phyloP scores from a whole-genome alignment of 1,140 invertebrate genomes.

The Drosophila carrolli region DNA sequence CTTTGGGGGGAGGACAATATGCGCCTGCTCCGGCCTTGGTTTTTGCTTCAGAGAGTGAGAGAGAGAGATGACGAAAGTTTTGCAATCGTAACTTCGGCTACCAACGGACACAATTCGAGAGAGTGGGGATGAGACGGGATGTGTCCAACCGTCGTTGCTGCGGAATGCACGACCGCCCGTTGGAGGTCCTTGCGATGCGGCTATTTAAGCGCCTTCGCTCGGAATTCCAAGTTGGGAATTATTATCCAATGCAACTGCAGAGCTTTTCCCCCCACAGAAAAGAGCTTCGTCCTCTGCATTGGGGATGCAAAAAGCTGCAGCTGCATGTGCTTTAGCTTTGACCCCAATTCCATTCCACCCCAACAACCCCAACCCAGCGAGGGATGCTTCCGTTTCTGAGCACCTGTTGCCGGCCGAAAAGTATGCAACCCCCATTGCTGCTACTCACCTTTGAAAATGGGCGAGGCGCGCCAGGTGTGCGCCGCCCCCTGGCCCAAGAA shows the following conservation, averaged over 20 bases:
- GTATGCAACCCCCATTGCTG: constrained; percentile 36
- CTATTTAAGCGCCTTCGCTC: constrained; percentile 40
- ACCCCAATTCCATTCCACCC: background rate
- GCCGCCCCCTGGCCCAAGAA: constrained; percentile 84
- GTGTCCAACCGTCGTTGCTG: constrained; percentile 79
- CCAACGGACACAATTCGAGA: constrained; percentile 77
- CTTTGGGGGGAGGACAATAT: background rate
- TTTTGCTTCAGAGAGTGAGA: constrained; percentile 67
- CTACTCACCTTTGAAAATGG: constrained; percentile 83
- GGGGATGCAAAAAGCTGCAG: constrained; percentile 45
- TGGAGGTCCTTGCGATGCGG: background rate
- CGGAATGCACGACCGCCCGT: constrained; percentile 78
- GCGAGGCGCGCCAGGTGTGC: constrained; percentile 84
- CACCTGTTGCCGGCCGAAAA: constrained; percentile 34
- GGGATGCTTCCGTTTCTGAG: constrained; percentile 16
- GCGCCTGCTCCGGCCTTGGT: constrained; percentile 41
- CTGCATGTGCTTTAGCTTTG: constrained; percentile 20
- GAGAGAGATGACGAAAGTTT: constrained; percentile 75
- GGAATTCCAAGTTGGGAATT: constrained; percentile 71
- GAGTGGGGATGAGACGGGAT: constrained; percentile 71
- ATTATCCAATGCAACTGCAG: constrained; percentile 41
- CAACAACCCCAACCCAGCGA: background rate
- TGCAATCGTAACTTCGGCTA: constrained; percentile 63
- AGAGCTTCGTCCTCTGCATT: constrained; percentile 40
- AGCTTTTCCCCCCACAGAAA: constrained; percentile 33